phyloP scores from a whole-genome alignment of 2,113 vertebrate genomes.

The Tretioscincus oriximinensis region DNA sequence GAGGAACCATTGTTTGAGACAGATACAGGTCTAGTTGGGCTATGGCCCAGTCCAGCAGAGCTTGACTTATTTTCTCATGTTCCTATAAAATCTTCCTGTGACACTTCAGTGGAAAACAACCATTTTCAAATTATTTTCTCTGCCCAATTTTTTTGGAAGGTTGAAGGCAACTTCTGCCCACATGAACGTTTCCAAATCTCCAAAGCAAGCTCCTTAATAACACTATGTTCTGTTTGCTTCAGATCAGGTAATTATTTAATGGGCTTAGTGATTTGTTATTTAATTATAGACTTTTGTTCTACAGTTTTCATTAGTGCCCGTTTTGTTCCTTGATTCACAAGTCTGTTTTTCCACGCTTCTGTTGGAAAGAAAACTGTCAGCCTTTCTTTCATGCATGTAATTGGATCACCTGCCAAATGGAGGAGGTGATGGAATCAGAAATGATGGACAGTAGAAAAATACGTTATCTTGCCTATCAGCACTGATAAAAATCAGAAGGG shows the following conservation, averaged over 20 bases:
- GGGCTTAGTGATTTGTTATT: background rate
- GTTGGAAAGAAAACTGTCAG: slow-evolving; percentile 17
- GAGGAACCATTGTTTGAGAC: too few species aligned
- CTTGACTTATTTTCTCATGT: too few species aligned
- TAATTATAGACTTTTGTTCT: background rate
- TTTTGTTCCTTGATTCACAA: background rate
- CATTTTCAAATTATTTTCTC: background rate
- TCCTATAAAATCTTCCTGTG: background rate
- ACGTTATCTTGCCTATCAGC: slow-evolving; percentile 24
- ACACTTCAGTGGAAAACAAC: background rate
- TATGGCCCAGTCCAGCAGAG: too few species aligned
- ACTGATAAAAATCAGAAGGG: slow-evolving; percentile 28
- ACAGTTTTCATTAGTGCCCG: slow-evolving; percentile 20
- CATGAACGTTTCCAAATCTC: background rate
- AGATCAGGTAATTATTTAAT: slow-evolving; percentile 24
- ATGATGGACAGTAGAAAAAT: slow-evolving; percentile 20
- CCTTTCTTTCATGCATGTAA: slow-evolving; percentile 24
- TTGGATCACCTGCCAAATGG: slow-evolving; percentile 29
- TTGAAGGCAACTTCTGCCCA: background rate
- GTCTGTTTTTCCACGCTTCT: background rate
- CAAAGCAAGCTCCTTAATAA: too few species aligned
- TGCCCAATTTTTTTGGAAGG: background rate
- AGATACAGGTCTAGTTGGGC: too few species aligned
- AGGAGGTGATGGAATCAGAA: slow-evolving; percentile 28
- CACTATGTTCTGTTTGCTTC: background rate